Evolutionary conservation across 2,113 vertebrate genomes (phyloP).

Genomic region (Cariama cristata): DNA sequence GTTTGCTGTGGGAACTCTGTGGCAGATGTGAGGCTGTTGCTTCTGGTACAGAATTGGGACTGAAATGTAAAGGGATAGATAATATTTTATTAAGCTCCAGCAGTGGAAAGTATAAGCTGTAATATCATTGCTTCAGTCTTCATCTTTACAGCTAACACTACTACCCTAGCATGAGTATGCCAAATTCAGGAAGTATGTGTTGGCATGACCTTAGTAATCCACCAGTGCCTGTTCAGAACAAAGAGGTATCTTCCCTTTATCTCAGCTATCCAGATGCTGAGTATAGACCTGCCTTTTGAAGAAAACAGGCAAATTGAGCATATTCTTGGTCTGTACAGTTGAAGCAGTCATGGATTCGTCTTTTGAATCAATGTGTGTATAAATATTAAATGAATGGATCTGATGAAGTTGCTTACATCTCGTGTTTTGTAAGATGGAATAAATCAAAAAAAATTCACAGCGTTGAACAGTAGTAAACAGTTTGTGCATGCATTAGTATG

Average conservation of each 20-base stretch:
- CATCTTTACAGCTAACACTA: not conserved
- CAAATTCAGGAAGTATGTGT: not conserved
- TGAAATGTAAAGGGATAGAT: not conserved
- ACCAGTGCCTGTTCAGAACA: not conserved
- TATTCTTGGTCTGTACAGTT: not conserved
- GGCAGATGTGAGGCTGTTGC: not conserved
- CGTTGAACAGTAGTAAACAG: slow-evolving; percentile 36
- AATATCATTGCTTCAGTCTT: not conserved
- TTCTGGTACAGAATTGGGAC: not conserved
- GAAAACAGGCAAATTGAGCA: not conserved
- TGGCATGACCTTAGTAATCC: not conserved
- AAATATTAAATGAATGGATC: slow-evolving; percentile 28
- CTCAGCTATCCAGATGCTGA: not conserved
- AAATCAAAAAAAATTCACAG: not conserved
- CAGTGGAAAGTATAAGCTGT: not conserved
- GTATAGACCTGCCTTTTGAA: not conserved
- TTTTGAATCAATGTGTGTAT: not conserved
- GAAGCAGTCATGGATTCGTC: not conserved
- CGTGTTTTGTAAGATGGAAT: slow-evolving; percentile 5
- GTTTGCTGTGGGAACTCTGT: not conserved
- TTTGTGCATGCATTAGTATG: not conserved
- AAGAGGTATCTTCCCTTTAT: not conserved
- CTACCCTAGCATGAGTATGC: not conserved
- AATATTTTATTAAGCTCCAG: not conserved
- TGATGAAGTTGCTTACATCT: not conserved